Evolutionary conservation across 2,113 vertebrate species (phyloP).

Genomic region (Ascaphus truei): DNA sequence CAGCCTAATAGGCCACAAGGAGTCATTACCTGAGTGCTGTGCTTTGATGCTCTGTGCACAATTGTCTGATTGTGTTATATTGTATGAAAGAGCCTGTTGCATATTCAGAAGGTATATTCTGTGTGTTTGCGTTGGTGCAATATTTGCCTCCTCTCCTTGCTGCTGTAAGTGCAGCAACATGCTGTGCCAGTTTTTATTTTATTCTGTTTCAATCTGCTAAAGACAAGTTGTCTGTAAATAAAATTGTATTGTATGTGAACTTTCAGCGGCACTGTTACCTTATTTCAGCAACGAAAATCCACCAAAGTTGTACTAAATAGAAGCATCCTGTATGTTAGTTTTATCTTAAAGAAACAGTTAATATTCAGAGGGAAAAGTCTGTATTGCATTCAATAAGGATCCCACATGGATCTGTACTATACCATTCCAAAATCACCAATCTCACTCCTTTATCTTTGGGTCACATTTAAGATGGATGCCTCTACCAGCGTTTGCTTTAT

Average conservation of each 20-base stretch:
- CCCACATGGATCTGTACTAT: neutral
- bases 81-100: neutral
- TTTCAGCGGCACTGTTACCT: neutral
- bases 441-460: neutral
- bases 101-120: neutral
- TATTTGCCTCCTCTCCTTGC: conserved; percentile 1
- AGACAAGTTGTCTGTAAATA: neutral
- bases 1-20: conserved; percentile 8
- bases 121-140: neutral
- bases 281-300: neutral
- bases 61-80: neutral
- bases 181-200: neutral
- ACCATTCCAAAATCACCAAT: neutral
- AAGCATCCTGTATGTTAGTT: neutral
- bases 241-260: neutral
- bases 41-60: neutral
- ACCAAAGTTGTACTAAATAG: too few species aligned
- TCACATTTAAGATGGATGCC: neutral
- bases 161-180: neutral
- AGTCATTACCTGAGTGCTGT: conserved; percentile 10
- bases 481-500: neutral
- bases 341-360: neutral
- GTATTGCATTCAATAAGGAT: neutral
- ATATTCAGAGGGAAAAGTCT: neutral
- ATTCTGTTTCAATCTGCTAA: neutral